Conservation (phyloP, 1,140 invertebrate species). For the Metopolophium dirhodum region DNA sequence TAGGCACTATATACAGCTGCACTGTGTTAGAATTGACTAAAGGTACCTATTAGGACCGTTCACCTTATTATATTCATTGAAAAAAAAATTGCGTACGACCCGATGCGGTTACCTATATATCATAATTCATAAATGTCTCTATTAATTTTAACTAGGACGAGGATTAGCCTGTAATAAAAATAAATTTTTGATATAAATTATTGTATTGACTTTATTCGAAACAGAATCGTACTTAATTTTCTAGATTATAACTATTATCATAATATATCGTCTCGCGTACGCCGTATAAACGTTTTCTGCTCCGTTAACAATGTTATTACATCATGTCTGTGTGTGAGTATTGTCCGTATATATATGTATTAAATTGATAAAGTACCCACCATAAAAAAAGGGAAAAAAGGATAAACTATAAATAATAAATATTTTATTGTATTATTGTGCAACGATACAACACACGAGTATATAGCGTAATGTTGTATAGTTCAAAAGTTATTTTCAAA, state of each 20-base stretch:
- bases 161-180: neutral
- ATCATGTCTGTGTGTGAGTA: neutral
- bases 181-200: neutral
- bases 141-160: neutral
- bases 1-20: neutral
- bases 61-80: neutral
- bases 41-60: neutral
- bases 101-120: neutral
- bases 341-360: neutral
- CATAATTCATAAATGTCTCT: neutral
- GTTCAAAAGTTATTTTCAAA: neutral
- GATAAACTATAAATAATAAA: constrained; percentile 7
- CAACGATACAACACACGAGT: neutral
- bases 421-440: constrained; percentile 6
- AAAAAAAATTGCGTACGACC: neutral
- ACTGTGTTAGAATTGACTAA: neutral
- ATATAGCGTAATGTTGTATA: neutral
- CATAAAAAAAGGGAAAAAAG: neutral
- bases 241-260: neutral
- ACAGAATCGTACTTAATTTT: neutral
- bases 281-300: neutral
- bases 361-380: neutral
- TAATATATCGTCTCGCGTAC: neutral
- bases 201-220: neutral
- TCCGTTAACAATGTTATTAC: neutral